phyloP scores from a whole-genome alignment of 2,797 vertebrate genomes.

The Cuniculus paca region DNA sequence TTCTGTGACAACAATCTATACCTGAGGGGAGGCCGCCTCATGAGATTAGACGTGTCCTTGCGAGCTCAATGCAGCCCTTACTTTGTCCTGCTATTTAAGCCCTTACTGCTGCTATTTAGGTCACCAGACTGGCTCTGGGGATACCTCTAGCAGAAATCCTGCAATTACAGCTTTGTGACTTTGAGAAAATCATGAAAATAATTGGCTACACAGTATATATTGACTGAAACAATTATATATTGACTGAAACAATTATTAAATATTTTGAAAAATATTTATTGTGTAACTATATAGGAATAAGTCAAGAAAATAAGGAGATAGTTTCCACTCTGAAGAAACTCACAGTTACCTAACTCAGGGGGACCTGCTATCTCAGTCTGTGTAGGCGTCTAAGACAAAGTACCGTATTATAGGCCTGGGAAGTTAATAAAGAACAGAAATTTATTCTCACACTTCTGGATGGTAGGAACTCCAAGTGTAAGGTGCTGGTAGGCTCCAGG shows the following conservation, averaged over 20 bases:
- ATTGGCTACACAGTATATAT: not conserved
- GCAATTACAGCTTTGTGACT: not conserved
- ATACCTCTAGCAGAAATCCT: not conserved
- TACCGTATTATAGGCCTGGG: not conserved
- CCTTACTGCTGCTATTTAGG: not conserved
- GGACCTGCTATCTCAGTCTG: not conserved
- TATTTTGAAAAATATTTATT: not conserved
- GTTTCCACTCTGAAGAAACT: not conserved
- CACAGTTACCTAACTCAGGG: not conserved
- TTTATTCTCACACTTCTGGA: not conserved
- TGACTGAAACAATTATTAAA: not conserved
- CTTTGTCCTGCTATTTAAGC: too few relatives aligned
- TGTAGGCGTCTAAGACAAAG: not conserved
- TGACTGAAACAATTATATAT: not conserved
- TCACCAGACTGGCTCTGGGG: not conserved
- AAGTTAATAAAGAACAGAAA: not conserved
- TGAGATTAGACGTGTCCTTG: not conserved
- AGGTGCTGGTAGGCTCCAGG: not conserved
- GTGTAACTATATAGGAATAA: not conserved
- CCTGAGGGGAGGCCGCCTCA: too few relatives aligned
- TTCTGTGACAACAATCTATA: not conserved
- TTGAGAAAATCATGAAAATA: not conserved
- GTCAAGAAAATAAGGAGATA: not conserved
- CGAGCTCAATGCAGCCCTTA: not conserved
- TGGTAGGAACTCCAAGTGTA: not conserved